Percentiles rank a stretch among this genome's conserved stretches.
Evolutionary conservation across 2,113 vertebrate species (phyloP).

Genomic region (Laticauda laticaudata): DNA sequence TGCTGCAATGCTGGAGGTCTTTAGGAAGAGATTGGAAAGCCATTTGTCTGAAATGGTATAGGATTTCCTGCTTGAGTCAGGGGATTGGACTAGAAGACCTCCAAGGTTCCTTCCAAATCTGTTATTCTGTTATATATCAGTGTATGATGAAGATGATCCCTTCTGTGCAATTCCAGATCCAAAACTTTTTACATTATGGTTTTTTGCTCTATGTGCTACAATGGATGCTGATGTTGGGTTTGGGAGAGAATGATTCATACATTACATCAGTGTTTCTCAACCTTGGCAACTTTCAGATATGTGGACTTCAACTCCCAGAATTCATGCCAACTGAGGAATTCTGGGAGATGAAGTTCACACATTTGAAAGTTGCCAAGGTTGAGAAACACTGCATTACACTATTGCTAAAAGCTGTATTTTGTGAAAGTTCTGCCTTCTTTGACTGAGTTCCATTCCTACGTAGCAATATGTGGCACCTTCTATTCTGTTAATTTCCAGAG

Average conservation of each 20-base stretch:
- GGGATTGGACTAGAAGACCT: neutral
- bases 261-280: neutral
- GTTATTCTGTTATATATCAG: neutral
- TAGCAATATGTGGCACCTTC: neutral
- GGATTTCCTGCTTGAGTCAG: neutral
- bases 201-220: neutral
- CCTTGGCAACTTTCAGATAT: neutral
- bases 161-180: neutral
- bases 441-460: neutral
- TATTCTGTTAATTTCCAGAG: neutral
- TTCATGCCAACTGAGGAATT: neutral
- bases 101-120: too few species aligned
- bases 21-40: too few species aligned
- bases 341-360: neutral
- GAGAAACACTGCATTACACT: neutral
- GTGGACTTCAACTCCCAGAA: neutral
- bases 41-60: too few species aligned
- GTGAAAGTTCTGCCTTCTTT: neutral
- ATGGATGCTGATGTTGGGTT: neutral
- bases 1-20: too few species aligned
- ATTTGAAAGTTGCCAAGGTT: neutral
- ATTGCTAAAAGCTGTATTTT: neutral
- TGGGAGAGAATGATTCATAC: neutral
- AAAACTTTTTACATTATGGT: neutral
- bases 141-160: neutral